These are phyloP conservation scores for Microplitis deprimator DNA, from an alignment of 2,888 invertebrate genomes.

Conservation along the genomic window DNA sequence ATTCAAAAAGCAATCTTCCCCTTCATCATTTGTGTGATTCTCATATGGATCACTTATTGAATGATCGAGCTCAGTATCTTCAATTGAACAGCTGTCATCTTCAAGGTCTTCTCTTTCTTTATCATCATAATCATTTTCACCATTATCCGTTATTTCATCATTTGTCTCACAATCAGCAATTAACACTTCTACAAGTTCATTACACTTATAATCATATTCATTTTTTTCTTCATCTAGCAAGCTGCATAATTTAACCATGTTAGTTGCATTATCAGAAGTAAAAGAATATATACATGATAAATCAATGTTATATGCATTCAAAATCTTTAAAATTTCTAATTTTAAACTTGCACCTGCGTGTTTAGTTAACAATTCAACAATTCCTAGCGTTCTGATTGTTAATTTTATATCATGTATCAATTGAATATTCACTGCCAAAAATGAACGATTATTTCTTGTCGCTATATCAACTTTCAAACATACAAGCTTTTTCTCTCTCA, in stretches of 20 bases:
- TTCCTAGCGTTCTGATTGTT: neutral
- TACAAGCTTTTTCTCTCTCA: neutral
- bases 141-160: neutral
- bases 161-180: neutral
- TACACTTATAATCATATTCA: neutral
- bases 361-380: constrained; percentile 3
- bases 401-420: constrained; percentile 2
- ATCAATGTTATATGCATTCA: neutral
- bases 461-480: constrained; percentile 21
- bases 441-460: constrained; percentile 1
- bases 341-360: constrained; percentile 2
- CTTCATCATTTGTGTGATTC: neutral
- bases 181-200: neutral
- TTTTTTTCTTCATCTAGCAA: constrained; percentile 4
- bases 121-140: constrained; percentile 13
- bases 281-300: constrained; percentile 16
- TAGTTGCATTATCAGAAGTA: constrained; percentile 18
- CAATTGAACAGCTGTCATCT: neutral
- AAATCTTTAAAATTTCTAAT: neutral
- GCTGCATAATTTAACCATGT: constrained; percentile 16
- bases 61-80: neutral
- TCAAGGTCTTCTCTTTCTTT: neutral
- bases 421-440: constrained; percentile 21
- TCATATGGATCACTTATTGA: neutral
- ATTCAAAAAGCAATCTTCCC: too few species aligned